Base-by-base conservation (phyloP, 1,140 invertebrate genomes). In the Coboldia fuscipes region DNA sequence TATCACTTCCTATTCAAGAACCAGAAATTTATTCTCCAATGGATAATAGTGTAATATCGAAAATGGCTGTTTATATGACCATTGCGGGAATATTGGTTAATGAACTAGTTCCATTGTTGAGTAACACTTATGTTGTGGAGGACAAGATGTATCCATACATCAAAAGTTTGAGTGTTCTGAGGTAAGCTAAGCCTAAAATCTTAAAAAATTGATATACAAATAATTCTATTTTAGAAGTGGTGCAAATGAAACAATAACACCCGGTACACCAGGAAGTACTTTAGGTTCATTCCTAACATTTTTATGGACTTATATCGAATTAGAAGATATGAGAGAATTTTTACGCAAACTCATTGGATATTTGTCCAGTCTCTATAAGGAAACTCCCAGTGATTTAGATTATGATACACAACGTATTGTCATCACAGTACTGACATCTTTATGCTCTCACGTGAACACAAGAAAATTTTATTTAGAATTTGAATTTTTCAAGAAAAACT, bases 221-320 rank as follows among this genome's bases (percentile, higher is more conserved):
- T n/a, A n/a, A n/a, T n/a, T n/a, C n/a, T n/a, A n/a, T n/a, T n/a
- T n/a, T n/a, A n/a, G n/a, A n/a, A n/a, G n/a, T n/a, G n/a, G n/a
- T 16, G 13, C 16, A 22, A n/a, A 39, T 34, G 3, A 16, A 42
- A 32, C 2, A 31, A 6, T 41, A 30, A 8, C 44, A 42, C 29
- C 54, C 36, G 39, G 39, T n/a, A 44, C 38, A 15, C 30, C 30
- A 7, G 30, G 43, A 39, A 51, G 45, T 33, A 41, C 43, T 4
- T 38, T 55, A 0, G 47, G 40, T 16, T 41, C 47, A 2, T 33
- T 55, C 4, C 30, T 55, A 12, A 67, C 75, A 43, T 42, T 72
- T 3, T 48, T 78, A 21, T 76, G 74, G 73, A 61, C 67, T 12
- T 67, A 75, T 39, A 48, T 76, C 36, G 72, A 76, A n/a, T n/a